Evolutionary conservation across 2,888 invertebrate species (phyloP), one percentile per base, ranked within the genome.

Genomic region (Parnassius mnemosyne): DNA sequence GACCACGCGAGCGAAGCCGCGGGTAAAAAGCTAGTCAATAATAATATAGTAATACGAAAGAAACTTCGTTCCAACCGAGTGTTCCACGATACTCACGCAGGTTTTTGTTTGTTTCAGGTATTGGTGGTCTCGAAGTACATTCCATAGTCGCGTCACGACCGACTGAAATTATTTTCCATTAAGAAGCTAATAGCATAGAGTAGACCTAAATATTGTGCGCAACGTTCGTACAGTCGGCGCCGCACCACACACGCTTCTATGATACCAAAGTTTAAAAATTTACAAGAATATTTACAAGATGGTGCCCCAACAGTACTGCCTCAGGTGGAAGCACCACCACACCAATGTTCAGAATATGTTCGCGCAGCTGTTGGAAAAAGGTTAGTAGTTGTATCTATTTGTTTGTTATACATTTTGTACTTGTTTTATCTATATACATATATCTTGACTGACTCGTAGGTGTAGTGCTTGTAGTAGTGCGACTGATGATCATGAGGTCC

Each of bases 301-400:
- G 95, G 92, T 94, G 90, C 95, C 96, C 61, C 97, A 97, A 89
- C 97, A 97, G 88, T 97, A 97, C 92, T 97, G 97, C 83, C 92
- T 97, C 73, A 92, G 97, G 87, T 97, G 97, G 97, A 97, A 97
- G 80, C 97, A 97, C 87, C 97, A 97, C 88, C 97, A 97, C 87
- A 95, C 95, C 70, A 97, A 97, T 84, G 93, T 97, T 70, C 96
- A 97, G 92, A 96, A 94, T 46, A 97, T 97, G 95, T 97, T 97
- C 88, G 96, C 96, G 60, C 96, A 96, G 85, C 92, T 98, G 63
- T 88, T 97, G 65, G 97, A 97, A 80, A 91, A 91, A 87, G 91
- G 92, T 92, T 59, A 12, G 83, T 76, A 9, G 20, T 46, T 9
- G 42, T 43, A 3, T 9, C 3, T 25, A 25, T 25, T 25, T 25